A percentile compares a stretch with the other conserved stretches of the same genome.
Evolutionary conservation across 2,888 invertebrate species (phyloP).

Genomic region (Anodontia alba): DNA sequence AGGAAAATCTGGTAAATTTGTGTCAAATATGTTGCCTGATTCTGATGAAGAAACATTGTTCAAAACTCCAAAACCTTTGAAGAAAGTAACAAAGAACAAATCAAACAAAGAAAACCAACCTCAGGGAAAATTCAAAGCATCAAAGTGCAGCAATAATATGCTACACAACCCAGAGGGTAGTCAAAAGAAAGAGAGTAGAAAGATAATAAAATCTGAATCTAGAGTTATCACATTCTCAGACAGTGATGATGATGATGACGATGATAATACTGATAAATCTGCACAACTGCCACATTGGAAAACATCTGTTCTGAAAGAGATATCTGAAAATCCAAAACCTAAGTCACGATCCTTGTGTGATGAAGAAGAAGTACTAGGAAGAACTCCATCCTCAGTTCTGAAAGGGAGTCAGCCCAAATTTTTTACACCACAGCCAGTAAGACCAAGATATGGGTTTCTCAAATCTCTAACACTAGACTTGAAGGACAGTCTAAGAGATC

Average conservation of each 20-base stretch:
- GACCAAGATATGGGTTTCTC: constrained; percentile 64
- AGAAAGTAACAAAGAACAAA: neutral
- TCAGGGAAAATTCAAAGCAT: neutral
- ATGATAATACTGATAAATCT: neutral
- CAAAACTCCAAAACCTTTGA: constrained; percentile 29
- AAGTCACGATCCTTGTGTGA: neutral
- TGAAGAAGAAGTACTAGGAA: neutral
- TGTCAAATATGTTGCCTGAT: constrained; percentile 12
- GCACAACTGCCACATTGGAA: neutral
- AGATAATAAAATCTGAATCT: neutral
- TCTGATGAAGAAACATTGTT: constrained; percentile 1
- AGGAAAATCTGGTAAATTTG: constrained; percentile 5
- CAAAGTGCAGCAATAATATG: neutral
- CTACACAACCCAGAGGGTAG: neutral
- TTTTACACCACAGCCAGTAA: constrained; percentile 14
- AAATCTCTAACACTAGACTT: constrained; percentile 65
- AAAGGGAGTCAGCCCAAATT: neutral
- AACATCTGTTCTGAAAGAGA: constrained; percentile 1
- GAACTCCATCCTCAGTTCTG: neutral
- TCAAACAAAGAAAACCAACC: neutral
- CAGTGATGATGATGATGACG: constrained; percentile 15
- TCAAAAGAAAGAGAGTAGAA: neutral
- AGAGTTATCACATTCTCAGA: constrained; percentile 30
- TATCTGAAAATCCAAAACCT: neutral
- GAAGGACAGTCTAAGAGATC: constrained; percentile 62